Evolutionary conservation across 2,113 vertebrate genomes (phyloP).

Genomic region (Aepyceros melampus): DNA sequence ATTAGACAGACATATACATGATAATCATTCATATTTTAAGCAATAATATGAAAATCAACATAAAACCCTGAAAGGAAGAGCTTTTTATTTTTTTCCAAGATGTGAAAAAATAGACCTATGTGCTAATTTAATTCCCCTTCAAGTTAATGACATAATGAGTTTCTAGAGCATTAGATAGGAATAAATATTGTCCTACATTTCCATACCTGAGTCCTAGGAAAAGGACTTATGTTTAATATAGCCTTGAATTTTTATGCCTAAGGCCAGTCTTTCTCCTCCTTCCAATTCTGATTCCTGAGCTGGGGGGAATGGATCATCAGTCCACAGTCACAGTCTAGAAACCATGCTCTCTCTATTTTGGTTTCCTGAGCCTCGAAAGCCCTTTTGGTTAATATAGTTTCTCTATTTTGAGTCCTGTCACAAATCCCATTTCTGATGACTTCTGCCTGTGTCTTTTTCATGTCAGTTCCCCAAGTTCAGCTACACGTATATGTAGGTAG

Average conservation of each 20-base stretch:
- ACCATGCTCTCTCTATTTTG: fast-evolving
- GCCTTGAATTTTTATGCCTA: neutral
- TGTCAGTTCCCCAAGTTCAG: neutral
- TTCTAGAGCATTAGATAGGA: neutral
- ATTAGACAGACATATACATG: constrained; percentile 69
- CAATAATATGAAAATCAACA: constrained; percentile 77
- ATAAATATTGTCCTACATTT: neutral
- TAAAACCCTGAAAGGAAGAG: constrained; percentile 35
- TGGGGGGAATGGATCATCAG: neutral
- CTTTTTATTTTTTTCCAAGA: constrained; percentile 47
- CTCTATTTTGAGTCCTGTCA: neutral
- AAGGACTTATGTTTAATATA: neutral
- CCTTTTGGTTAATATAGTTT: neutral
- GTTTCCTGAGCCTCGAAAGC: neutral
- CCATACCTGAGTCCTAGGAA: neutral
- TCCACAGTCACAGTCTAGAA: fast-evolving
- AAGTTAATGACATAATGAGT: constrained; percentile 41
- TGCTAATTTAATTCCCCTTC: constrained; percentile 68
- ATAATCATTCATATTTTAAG: constrained; percentile 76
- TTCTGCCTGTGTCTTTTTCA: neutral
- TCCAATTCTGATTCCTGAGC: neutral
- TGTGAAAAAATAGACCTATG: constrained; percentile 56
- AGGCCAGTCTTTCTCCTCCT: neutral
- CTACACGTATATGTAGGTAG: neutral
- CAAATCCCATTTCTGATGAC: neutral